Evolutionary conservation across 2,113 vertebrate species (phyloP).

Genomic region (Oryzias javanicus): DNA sequence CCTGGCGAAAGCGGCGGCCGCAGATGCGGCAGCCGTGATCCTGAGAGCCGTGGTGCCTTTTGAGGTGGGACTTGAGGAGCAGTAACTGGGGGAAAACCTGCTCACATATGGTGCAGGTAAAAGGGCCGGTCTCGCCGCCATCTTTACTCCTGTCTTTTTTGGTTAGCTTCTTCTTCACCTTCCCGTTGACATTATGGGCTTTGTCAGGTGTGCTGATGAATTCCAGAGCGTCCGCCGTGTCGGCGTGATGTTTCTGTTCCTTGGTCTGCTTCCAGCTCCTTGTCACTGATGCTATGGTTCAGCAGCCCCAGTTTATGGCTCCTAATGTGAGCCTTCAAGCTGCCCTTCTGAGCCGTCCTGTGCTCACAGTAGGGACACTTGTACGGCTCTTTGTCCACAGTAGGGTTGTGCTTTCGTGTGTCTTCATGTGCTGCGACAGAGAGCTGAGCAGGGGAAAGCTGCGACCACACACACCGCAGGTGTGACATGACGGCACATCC

Average conservation of each 20-base stretch:
- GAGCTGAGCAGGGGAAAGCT: conserved; percentile 96
- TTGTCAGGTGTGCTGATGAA: conserved; percentile 81
- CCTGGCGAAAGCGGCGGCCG: conserved; percentile 93
- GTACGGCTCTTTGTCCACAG: no score
- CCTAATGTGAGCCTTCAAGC: conserved; percentile 92
- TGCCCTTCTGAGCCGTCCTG: conserved; percentile 95
- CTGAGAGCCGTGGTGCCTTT: conserved; percentile 87
- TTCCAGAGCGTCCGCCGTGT: conserved; percentile 78
- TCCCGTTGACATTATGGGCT: conserved; percentile 81
- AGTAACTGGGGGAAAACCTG: conserved; percentile 91
- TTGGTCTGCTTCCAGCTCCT: conserved; percentile 71
- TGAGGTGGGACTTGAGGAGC: conserved; percentile 95
- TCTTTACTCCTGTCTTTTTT: conserved; percentile 57
- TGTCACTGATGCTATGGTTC: conserved; percentile 77
- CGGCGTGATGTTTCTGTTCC: conserved; percentile 74
- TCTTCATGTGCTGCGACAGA: conserved; percentile 94
- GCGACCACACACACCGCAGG: conserved; percentile 92
- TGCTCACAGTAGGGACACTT: conserved; percentile 97
- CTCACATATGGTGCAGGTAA: conserved; percentile 87
- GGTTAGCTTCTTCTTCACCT: conserved; percentile 65
- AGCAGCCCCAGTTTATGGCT: conserved; percentile 91
- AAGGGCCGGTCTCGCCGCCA: conserved; percentile 70
- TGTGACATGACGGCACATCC: conserved; percentile 81
- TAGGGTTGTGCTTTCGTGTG: no score
- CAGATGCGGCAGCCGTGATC: conserved; percentile 95